A percentile compares a stretch with the other conserved stretches of the same genome.
Evolutionary conservation across 2,888 invertebrate genomes (phyloP).

Genomic region (Lasioglossum villosulum): DNA sequence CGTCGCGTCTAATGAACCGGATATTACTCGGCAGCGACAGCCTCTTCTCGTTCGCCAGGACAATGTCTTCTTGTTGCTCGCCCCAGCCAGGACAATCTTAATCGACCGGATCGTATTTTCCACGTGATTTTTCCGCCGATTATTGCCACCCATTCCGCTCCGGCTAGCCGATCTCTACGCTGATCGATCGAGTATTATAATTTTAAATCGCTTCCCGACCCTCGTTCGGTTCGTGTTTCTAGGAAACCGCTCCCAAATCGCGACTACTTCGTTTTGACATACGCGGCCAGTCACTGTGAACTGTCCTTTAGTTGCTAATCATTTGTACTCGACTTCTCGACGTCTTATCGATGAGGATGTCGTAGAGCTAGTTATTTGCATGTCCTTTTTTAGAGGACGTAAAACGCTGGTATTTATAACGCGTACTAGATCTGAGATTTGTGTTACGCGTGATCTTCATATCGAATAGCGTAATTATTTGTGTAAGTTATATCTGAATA

Average conservation of each 20-base stretch:
- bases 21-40: conserved; percentile 28
- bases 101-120: conserved; percentile 11
- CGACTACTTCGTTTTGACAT: conserved; percentile 21
- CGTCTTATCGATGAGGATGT: not conserved
- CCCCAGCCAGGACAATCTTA: conserved; percentile 21
- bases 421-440: not conserved
- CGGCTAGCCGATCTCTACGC: not conserved
- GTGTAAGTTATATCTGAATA: not conserved
- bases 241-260: not conserved
- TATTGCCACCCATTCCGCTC: not conserved
- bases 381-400: not conserved
- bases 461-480: not conserved
- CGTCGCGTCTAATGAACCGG: conserved; percentile 43
- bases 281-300: not conserved
- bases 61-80: not conserved
- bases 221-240: conserved; percentile 2
- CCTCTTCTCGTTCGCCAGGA: conserved; percentile 18
- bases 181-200: conserved; percentile 1
- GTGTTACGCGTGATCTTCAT: not conserved
- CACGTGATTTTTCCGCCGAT: not conserved
- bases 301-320: not conserved
- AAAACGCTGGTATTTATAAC: not conserved
- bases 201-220: conserved; percentile 11
- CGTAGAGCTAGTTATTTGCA: not conserved
- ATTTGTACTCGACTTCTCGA: not conserved